Conservation (phyloP, 2,888 invertebrate genomes). For the Lasius fuliginosus region DNA sequence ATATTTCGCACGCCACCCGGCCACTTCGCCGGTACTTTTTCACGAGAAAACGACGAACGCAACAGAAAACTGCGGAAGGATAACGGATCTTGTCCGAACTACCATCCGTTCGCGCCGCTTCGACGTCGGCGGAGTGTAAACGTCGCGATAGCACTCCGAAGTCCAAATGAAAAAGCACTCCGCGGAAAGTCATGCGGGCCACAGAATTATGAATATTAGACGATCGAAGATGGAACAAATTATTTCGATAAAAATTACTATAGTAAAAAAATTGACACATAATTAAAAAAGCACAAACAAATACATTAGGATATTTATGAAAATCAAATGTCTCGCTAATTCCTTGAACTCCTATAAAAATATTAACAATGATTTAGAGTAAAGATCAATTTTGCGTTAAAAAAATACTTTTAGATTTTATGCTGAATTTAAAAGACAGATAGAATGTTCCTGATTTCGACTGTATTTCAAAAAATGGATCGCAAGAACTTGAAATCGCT, state of each 20-base stretch:
- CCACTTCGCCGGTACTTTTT: slow-evolving; percentile 52
- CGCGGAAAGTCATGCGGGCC: not conserved
- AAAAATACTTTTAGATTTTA: not conserved
- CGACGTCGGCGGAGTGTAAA: slow-evolving; percentile 36
- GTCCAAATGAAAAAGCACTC: slow-evolving; percentile 44
- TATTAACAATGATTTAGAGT: not conserved
- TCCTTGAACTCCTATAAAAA: not conserved
- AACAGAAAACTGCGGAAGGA: slow-evolving; percentile 50
- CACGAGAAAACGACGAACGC: slow-evolving; percentile 34
- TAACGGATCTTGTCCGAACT: slow-evolving; percentile 58
- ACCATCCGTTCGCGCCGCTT: slow-evolving; percentile 47
- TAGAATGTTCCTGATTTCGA: not conserved
- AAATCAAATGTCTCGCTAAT: not conserved
- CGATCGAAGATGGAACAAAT: not conserved
- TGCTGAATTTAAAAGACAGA: not conserved
- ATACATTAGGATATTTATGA: not conserved
- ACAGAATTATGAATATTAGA: slow-evolving; percentile 28
- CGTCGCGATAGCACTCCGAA: slow-evolving; percentile 31
- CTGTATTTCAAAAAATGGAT: not conserved
- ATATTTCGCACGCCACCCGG: slow-evolving; percentile 60
- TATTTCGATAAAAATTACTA: not conserved
- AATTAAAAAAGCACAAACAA: not conserved
- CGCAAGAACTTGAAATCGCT: not conserved
- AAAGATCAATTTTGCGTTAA: not conserved
- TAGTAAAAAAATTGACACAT: not conserved